Percentiles rank a stretch among this genome's conserved stretches.
Conservation (phyloP, 2,888 invertebrate species). For the Pandemis heparana region DNA sequence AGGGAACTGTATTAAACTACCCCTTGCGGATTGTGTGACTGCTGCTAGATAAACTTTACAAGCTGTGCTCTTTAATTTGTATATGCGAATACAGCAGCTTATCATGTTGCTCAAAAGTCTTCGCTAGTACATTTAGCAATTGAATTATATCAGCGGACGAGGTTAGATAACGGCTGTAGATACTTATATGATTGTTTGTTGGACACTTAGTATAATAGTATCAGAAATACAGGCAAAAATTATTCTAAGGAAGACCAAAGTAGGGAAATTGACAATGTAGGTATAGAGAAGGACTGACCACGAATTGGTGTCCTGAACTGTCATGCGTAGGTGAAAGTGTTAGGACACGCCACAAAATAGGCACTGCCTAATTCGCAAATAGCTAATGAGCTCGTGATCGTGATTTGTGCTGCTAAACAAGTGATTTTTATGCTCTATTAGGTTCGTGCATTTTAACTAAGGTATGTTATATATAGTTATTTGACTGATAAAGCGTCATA, state of each 20-base stretch:
- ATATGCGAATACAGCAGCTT: conserved; percentile 10
- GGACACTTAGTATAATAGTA: neutral
- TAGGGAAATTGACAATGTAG: neutral
- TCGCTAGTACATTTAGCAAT: neutral
- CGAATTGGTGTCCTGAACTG: neutral
- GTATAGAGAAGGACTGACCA: neutral
- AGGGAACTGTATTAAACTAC: conserved; percentile 76
- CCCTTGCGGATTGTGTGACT: conserved; percentile 68
- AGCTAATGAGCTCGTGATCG: conserved; percentile 4
- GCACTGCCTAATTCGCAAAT: conserved; percentile 4
- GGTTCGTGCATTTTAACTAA: neutral
- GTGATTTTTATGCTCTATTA: neutral
- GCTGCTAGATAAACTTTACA: conserved; percentile 47
- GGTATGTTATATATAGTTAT: too few species aligned
- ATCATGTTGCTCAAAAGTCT: neutral
- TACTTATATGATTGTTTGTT: neutral
- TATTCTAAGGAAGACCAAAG: too few species aligned
- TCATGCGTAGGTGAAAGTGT: conserved; percentile 10
- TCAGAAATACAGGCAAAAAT: neutral
- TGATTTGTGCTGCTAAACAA: conserved; percentile 5
- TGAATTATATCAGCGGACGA: neutral
- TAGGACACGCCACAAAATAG: neutral
- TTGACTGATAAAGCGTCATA: neutral
- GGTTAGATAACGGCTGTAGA: neutral
- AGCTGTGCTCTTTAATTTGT: conserved; percentile 26